A percentile compares a stretch with the other conserved stretches of the same genome.
Evolutionary conservation across 2,113 vertebrate genomes (phyloP).

Genomic region (Psammodynastes pulverulentus): DNA sequence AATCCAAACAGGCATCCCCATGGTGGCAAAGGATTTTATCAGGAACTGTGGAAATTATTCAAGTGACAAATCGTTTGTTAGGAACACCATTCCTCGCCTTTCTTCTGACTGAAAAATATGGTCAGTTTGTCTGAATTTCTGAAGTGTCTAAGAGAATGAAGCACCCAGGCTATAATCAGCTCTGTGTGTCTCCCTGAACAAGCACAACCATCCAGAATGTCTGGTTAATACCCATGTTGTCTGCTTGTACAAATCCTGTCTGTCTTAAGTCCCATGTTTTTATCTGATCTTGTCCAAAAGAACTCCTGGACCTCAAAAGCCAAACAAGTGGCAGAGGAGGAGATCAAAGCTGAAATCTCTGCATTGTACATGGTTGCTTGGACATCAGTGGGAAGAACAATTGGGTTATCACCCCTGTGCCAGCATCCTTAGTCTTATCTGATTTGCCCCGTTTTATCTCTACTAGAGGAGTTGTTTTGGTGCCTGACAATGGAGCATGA

Average conservation of each 20-base stretch:
- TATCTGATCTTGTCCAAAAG: constrained; percentile 41
- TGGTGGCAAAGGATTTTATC: neutral
- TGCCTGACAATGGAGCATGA: constrained; percentile 59
- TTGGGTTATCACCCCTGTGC: constrained; percentile 44
- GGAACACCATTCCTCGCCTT: neutral
- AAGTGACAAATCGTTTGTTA: neutral
- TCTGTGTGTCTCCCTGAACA: fast-evolving
- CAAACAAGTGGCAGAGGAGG: constrained; percentile 45
- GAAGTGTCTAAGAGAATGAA: fast-evolving
- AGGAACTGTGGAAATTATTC: neutral
- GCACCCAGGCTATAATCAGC: neutral
- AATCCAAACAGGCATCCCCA: neutral
- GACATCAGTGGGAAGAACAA: constrained; percentile 31
- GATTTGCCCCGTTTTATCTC: constrained; percentile 60
- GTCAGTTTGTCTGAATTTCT: neutral
- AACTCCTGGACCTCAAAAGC: constrained; percentile 35
- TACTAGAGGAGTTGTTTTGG: constrained; percentile 47
- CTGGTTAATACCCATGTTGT: neutral
- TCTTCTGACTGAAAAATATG: neutral
- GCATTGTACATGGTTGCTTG: neutral
- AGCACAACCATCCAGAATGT: neutral
- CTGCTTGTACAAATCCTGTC: neutral
- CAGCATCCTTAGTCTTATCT: constrained; percentile 28
- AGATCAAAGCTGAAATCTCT: constrained; percentile 51
- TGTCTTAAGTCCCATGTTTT: constrained; percentile 19